Base-by-base conservation (phyloP, 2,888 invertebrate species). In the Mayetiola destructor region DNA sequence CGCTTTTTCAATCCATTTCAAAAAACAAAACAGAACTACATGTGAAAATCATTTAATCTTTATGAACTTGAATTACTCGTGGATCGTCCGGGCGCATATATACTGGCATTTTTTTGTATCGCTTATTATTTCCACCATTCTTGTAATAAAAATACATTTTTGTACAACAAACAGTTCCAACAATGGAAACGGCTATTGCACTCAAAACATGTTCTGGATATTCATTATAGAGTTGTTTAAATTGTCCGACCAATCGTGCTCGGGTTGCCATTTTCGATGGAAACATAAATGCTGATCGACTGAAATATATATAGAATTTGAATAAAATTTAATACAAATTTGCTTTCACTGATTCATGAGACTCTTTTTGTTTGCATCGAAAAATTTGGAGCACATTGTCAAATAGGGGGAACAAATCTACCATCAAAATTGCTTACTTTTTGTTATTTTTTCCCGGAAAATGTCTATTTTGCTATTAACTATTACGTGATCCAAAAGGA, bases 11-110 rank as follows among this genome's bases (percentile, higher is more conserved):
- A 48, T 16, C 27, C 27, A 27, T 27, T n/a, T 18, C 27, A n/a
- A n/a, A 6, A 32, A 27, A 30, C 53, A 32, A 32, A 52, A 9
- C 53, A 30, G 12, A 6, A 32, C 30, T 53, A 20, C 30, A 53
- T 4, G 18, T 18, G n/a, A 53, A 20, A 16, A 30, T 8, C 10
- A 52, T 29, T 30, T 16, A 4, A 23, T 18, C 18, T 53, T 53
- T 53, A 20, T 53, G 30, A 30, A 29, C 20, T 30, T 32, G 16
- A 2, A 27, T 20, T 5, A 18, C 53, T 5, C 53, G 16, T 32
- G 53, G 53, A 53, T 53, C 53, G 30, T 53, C 30, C 18, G 53
- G 30, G 4, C 53, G 53, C 30, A 53, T 53, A 18, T 18, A 9
- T 18, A 32, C 18, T 53, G 53, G 53, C 1, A 5, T 2, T 1